phyloP scores from a whole-genome alignment of 2,113 vertebrate genomes.

The Ictalurus punctatus region DNA sequence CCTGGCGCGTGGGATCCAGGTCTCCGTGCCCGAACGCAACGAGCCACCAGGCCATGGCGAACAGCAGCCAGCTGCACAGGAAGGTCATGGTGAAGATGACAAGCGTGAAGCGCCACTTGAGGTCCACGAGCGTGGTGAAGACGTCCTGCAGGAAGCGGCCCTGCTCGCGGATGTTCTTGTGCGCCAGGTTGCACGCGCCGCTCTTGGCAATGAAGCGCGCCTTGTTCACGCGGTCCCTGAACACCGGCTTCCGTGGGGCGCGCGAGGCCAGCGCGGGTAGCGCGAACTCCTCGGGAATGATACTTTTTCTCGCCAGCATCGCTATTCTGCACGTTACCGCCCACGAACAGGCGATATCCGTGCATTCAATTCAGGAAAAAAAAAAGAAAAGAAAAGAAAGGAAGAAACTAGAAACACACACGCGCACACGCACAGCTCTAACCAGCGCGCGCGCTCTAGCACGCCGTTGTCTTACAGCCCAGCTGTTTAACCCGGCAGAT shows the following conservation, averaged over 20 bases:
- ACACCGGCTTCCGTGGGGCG: conserved; percentile 88
- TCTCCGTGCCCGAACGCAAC: conserved; percentile 95
- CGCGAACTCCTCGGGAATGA: conserved; percentile 96
- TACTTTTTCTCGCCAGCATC: conserved; percentile 96
- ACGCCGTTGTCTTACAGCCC: neutral
- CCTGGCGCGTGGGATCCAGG: conserved; percentile 68
- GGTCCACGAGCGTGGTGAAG: conserved; percentile 96
- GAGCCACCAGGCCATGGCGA: conserved; percentile 98
- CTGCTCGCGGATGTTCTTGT: conserved; percentile 98
- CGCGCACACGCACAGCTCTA: neutral
- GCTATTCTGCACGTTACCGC: conserved; percentile 40
- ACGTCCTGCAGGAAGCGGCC: conserved; percentile 96
- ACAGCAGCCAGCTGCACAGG: conserved; percentile 97
- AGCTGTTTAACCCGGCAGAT: conserved; percentile 9
- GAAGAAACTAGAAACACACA: neutral
- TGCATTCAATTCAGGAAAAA: neutral
- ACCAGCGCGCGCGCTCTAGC: neutral
- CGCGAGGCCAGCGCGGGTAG: conserved; percentile 88
- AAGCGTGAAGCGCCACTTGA: conserved; percentile 96
- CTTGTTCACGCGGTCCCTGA: conserved; percentile 87
- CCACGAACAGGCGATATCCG: neutral
- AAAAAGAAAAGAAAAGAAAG: neutral
- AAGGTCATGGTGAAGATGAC: conserved; percentile 99
- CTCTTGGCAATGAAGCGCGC: conserved; percentile 98
- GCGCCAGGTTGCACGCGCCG: conserved; percentile 95